Base-by-base conservation (phyloP, 2,797 vertebrate genomes). In the Mormyrus proboscirostris region DNA sequence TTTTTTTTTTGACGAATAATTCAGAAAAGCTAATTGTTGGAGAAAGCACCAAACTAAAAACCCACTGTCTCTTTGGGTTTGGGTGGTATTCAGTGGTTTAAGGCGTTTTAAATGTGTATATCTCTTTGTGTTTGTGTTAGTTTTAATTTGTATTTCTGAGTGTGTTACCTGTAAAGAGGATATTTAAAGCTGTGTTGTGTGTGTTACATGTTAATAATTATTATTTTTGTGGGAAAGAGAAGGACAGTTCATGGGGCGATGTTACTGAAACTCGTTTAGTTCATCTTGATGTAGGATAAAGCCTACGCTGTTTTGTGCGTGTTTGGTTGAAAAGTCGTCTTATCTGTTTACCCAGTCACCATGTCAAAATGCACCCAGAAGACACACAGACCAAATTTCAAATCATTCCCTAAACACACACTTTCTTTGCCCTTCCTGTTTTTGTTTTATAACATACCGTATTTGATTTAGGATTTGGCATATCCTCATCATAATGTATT, bases 131-230 rank as follows among this genome's bases (percentile, higher is more conserved):
- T 86, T 82, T 82, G 84, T 55, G 49, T 86, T 33, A 49, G 12
- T 55, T 86, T 53, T 38, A 55, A 53, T 86, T 55, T 86, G 84
- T 86, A 55, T 86, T 86, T 86, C 76, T 47, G 41, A 22, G 22
- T 86, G 22, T 55, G 84, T 53, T 29, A 29, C 9, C 49, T 85
- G 22, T 55, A 55, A 29, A 29, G 84, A 29, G 84, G 84, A 55
- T 29, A 51, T 85, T 85, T 85, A 85, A 49, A 85, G 49, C 82
- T 12, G 44, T 8, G 49, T 85, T 51, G 50, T 51, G 22, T 29
- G 49, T 55, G 83, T 16, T 82, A 82, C 19, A 82, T 82, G 76
- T 82, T 82, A 82, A 16, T 22, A n/a, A 51, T 53, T 86, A 86
- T 53, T 53, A 41, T 86, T 44, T 53, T 7, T 53, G 25, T 55